Base-by-base conservation (phyloP, 2,797 vertebrate genomes). In the Tympanoctomys barrerae region DNA sequence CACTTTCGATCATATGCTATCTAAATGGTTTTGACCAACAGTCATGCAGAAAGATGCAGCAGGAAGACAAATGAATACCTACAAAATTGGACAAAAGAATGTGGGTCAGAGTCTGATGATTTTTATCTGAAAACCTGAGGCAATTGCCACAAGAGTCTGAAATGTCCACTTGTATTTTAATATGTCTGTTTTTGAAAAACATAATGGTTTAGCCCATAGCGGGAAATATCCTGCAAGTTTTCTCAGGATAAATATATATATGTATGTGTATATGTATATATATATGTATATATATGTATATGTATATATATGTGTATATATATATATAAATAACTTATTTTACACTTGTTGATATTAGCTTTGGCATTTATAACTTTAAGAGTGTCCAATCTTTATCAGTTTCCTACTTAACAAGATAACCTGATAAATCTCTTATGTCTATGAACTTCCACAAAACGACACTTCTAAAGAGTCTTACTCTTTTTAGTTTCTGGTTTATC, bases 51-150 rank as follows among this genome's bases (percentile, higher is more conserved):
- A 24, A 64, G 14, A 39, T 24, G 9, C n/a, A 68, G 1, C 2
- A 5, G 7, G 18, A 39, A n/a, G 3, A 9, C n/a, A 75, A 52
- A 46, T 31, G 24, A 31, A 1, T 1, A 36, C 5, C 49, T 68
- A 26, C 78, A 77, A 66, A 39, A 89, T 78, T 21, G 3, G 3
- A 2, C 5, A 1, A 0, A 46, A 14, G 52, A 5, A 59, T 36
- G 1, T 28, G 9, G 33, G 4, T 33, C 4, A 13, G 5, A 0
- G 7, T 46, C 62, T 66, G 2, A 11, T 19, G 22, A 10, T 22
- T 12, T 66, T 64, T 46, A 77, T 39, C 31, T 78, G 26, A 89
- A 94, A 62, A 7, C 4, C 33, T 75, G n/a, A 22, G 18, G 1
- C 42, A 24, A 87, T 59, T 85, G n/a, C 42, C 86, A 26, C 11